phyloP scores from a whole-genome alignment of 2,113 vertebrate genomes.

The Lycocorax pyrrhopterus region DNA sequence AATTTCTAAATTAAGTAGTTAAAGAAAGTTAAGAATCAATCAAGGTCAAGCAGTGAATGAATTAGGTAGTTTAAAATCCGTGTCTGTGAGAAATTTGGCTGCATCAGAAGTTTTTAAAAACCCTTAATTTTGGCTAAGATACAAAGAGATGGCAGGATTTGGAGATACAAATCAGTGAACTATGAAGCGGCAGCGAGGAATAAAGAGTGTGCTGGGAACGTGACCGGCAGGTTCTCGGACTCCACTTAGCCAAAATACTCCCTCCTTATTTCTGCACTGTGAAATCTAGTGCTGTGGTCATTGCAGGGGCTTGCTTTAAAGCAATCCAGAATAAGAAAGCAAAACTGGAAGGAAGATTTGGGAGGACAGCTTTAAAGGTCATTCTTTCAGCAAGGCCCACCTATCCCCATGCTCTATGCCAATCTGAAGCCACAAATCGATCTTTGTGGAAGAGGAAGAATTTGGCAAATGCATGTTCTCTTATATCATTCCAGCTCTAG shows the following conservation, averaged over 20 bases:
- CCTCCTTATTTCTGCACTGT: neutral
- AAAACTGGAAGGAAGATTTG: neutral
- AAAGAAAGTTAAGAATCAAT: neutral
- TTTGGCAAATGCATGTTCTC: neutral
- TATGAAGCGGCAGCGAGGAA: fast-evolving
- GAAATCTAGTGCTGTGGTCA: neutral
- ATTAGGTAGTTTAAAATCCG: neutral
- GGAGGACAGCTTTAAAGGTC: neutral
- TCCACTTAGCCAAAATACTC: neutral
- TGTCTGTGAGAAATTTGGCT: neutral
- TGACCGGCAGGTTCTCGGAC: neutral
- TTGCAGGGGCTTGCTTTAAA: neutral
- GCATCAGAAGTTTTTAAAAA: neutral
- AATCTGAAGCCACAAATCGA: neutral
- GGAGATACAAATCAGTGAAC: neutral
- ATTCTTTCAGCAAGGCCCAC: neutral
- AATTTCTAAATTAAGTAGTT: neutral
- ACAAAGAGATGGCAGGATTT: neutral
- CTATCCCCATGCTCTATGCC: neutral
- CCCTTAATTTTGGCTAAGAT: neutral
- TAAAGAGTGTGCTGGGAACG: neutral
- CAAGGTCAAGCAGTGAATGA: neutral
- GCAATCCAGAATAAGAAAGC: neutral
- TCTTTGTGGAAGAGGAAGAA: neutral
- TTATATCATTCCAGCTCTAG: neutral